Evolutionary conservation across 2,888 invertebrate genomes (phyloP), one percentile per base, ranked within the genome.

Genomic region (Lypha dubia): DNA sequence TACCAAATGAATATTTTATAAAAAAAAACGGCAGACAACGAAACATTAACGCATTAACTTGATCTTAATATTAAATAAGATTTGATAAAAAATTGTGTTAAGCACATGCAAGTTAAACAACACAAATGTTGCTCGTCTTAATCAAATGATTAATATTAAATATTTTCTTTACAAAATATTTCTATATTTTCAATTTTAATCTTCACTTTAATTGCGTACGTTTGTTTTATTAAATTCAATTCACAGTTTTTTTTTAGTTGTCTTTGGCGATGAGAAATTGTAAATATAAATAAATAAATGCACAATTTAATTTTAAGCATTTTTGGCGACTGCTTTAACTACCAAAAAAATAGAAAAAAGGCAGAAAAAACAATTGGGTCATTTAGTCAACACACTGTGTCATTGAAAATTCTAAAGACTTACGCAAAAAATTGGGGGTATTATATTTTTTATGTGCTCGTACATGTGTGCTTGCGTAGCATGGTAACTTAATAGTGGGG

Each of bases 151-250:
- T 58, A n/a, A n/a, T n/a, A n/a, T n/a, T n/a, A 46, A 44, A 35
- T 62, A 3, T 56, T 17, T 20, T 56, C 11, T 28, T 70, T 53
- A 15, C 13, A 38, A 11, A 38, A 38, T 38, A 11, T 38, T 38
- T 38, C 11, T 38, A 5, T 20, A 35, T 62, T 63, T 38, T 28
- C n/a, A 17, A 38, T 73, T 75, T 28, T 76, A 51, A 74, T 38
- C 38, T 63, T 63, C n/a, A 35, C 28, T 32, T 58, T 9, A 20
- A 49, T 58, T 62, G 53, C 20, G 24, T 58, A 46, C 58, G 0
- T 44, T 58, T 56, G 56, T 0, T 44, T 38, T 65, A 35, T 63
- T 60, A n/a, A 60, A 67, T 32, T 60, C 80, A 73, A 67, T 80
- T 73, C 49, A 73, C 71, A 75, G 65, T 74, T 60, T 41, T 62